phyloP scores from a whole-genome alignment of 1,140 invertebrate genomes.

The Diuraphis noxia region DNA sequence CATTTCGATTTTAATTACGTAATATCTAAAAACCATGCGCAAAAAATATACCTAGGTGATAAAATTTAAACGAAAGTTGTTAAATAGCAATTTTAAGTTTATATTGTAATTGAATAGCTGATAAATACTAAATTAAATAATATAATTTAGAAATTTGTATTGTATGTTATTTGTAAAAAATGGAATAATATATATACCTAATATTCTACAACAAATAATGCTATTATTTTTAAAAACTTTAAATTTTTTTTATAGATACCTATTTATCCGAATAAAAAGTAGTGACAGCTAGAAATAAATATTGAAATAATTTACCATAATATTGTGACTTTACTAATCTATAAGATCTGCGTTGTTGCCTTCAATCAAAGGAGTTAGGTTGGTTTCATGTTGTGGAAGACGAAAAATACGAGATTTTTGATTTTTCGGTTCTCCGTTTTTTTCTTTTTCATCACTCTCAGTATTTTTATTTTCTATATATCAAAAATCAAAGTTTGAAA shows the following conservation, averaged over 20 bases:
- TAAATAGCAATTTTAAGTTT: not conserved
- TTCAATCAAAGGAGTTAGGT: slow-evolving; percentile 30
- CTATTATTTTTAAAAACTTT: not conserved
- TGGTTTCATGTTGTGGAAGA: slow-evolving; percentile 37
- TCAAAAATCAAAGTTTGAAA: not conserved
- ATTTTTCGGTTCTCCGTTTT: slow-evolving; percentile 33
- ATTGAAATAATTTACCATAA: not conserved
- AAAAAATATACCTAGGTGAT: not conserved
- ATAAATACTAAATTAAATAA: not conserved
- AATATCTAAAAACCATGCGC: not conserved
- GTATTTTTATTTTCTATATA: not conserved
- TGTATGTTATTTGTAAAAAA: not conserved
- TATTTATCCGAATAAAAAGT: not conserved
- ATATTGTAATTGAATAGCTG: not conserved
- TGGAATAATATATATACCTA: no score
- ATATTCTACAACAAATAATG: no score
- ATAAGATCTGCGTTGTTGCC: slow-evolving; percentile 19
- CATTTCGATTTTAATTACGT: not conserved
- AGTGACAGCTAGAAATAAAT: not conserved
- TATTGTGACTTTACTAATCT: not conserved
- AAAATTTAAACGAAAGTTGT: not conserved
- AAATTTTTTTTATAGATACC: not conserved
- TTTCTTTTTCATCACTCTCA: not conserved
- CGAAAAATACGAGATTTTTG: not conserved
- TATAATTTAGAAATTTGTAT: not conserved